These are phyloP conservation scores for Amiota communis DNA, from an alignment of 2,888 invertebrate species.

Conservation along the genomic window DNA sequence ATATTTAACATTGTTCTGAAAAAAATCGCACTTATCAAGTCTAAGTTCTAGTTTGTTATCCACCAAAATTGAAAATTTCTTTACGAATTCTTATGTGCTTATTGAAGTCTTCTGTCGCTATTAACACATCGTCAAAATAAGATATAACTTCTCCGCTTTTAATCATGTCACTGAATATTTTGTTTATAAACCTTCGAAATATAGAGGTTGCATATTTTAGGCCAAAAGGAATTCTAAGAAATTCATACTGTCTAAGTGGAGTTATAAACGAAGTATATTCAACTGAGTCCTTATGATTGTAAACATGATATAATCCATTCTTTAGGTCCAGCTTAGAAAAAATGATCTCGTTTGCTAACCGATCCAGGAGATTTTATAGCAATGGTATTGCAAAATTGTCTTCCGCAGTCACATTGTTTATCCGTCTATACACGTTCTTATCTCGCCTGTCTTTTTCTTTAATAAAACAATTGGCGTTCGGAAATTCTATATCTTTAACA, in stretches of 20 bases:
- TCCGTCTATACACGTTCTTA: background rate
- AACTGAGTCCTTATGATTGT: background rate
- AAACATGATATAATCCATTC: slow-evolving; percentile 5
- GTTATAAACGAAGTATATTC: slow-evolving; percentile 4
- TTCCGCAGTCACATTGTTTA: background rate
- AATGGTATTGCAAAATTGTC: background rate
- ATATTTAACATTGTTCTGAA: background rate
- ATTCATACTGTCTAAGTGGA: background rate
- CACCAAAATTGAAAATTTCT: background rate
- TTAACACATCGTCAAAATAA: background rate
- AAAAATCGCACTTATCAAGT: background rate
- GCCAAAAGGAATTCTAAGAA: background rate
- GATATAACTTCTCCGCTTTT: background rate
- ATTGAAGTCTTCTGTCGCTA: background rate
- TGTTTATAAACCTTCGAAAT: background rate
- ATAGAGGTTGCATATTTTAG: background rate
- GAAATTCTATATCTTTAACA: no score
- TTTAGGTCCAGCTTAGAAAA: slow-evolving; percentile 9
- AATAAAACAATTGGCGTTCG: background rate
- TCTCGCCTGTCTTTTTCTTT: background rate
- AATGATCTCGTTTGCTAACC: background rate
- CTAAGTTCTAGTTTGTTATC: background rate
- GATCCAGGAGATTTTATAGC: background rate
- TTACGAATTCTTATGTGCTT: background rate
- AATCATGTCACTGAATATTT: background rate